These are phyloP conservation scores for Pilophorus perplexus DNA, from an alignment of 2,888 invertebrate species.

Conservation along the genomic window DNA sequence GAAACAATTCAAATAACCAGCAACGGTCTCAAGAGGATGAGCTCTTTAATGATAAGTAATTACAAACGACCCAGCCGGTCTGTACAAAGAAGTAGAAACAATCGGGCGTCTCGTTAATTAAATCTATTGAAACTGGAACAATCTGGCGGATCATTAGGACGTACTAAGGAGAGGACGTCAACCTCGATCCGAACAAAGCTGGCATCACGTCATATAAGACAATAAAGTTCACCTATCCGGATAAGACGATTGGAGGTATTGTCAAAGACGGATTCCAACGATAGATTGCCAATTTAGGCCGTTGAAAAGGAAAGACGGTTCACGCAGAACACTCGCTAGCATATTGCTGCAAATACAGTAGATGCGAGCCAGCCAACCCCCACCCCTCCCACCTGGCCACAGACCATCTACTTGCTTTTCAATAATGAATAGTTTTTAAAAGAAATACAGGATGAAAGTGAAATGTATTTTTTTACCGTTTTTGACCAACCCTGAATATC, in stretches of 20 bases:
- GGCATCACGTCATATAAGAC: background rate
- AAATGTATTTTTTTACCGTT: no score
- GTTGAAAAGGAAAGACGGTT: background rate
- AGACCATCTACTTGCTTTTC: no score
- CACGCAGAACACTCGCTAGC: no score
- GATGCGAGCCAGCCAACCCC: no score
- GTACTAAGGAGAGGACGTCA: background rate
- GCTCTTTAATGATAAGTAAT: background rate
- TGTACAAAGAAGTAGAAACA: background rate
- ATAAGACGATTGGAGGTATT: background rate
- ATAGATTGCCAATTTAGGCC: no score
- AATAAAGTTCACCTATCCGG: background rate
- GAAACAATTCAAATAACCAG: background rate
- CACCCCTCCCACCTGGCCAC: no score
- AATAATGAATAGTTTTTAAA: no score
- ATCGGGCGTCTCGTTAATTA: slow-evolving; percentile 5
- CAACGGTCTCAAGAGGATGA: background rate
- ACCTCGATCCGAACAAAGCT: slow-evolving; percentile 2
- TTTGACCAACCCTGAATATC: no score
- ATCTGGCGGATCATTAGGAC: slow-evolving; percentile 1
- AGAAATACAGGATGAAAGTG: no score
- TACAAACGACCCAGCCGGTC: background rate
- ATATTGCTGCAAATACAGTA: no score
- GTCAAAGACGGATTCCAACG: no score
- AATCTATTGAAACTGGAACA: slow-evolving; percentile 10